Evolutionary conservation across 2,888 invertebrate genomes (phyloP).

Genomic region (Rhimphoctona megacephalus): DNA sequence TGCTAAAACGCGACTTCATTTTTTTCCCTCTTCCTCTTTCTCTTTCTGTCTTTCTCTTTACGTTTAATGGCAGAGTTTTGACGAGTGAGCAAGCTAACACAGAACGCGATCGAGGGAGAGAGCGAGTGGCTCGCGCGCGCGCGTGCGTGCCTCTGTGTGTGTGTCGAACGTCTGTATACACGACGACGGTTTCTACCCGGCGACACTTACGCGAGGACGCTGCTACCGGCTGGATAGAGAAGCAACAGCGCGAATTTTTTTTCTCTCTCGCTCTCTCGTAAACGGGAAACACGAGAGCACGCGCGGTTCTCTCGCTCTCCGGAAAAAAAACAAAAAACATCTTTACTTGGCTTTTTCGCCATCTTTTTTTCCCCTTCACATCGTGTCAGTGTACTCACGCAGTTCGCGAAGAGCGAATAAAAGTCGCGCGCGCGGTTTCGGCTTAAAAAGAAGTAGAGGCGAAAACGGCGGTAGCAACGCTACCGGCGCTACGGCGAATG

Average conservation of each 20-base stretch:
- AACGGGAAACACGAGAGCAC: slow-evolving; percentile 14
- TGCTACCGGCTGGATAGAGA: slow-evolving; percentile 49
- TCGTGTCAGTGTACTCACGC: slow-evolving; percentile 16
- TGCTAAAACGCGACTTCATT: slow-evolving; percentile 36
- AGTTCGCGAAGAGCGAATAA: slow-evolving; percentile 17
- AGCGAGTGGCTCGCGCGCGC: slow-evolving; percentile 15
- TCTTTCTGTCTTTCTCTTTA: not conserved
- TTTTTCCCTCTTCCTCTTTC: slow-evolving; percentile 2
- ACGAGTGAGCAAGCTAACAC: slow-evolving; percentile 22
- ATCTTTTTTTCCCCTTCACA: slow-evolving; percentile 7
- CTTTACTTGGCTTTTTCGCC: not conserved
- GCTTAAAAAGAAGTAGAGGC: slow-evolving; percentile 25
- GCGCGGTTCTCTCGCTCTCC: slow-evolving; percentile 3
- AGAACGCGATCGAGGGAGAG: slow-evolving; percentile 24
- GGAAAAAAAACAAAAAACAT: not conserved
- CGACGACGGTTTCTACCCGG: slow-evolving; percentile 36
- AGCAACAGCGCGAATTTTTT: slow-evolving; percentile 47
- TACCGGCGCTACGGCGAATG: slow-evolving; percentile 52
- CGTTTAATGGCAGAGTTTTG: slow-evolving; percentile 24
- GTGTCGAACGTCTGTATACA: slow-evolving; percentile 9
- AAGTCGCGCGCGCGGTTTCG: slow-evolving; percentile 1
- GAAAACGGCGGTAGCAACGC: slow-evolving; percentile 23
- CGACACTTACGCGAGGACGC: slow-evolving; percentile 58
- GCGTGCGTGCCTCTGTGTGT: slow-evolving; percentile 5
- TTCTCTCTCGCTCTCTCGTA: slow-evolving; percentile 15